phyloP scores from a whole-genome alignment of 2,797 vertebrate species.

The Girardinus metallicus region DNA sequence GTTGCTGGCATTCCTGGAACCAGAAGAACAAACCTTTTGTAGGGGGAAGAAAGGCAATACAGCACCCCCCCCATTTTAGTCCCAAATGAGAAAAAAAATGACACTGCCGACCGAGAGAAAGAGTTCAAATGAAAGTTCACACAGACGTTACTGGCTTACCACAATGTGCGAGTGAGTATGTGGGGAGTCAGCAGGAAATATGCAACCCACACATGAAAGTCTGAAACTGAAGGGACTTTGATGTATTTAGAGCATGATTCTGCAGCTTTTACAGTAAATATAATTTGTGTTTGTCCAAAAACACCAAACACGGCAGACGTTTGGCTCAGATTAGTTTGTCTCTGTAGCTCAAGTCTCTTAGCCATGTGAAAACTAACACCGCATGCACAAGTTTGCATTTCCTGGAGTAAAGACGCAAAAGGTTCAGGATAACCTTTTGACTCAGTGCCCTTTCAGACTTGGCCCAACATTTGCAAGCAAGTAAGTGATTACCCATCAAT shows the following conservation, averaged over 20 bases:
- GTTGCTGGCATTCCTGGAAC: slow-evolving; percentile 22
- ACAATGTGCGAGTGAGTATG: slow-evolving; percentile 4
- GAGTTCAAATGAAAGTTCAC: neutral
- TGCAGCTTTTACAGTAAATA: neutral
- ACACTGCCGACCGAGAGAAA: neutral
- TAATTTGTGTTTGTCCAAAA: slow-evolving; percentile 11
- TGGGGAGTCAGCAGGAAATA: slow-evolving; percentile 39
- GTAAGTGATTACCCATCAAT: slow-evolving; percentile 10
- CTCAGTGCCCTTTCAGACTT: slow-evolving; percentile 3
- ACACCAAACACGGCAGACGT: neutral
- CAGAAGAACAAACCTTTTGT: slow-evolving; percentile 28
- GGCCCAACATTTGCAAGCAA: slow-evolving; percentile 29
- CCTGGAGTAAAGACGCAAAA: slow-evolving; percentile 38
- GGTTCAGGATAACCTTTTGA: slow-evolving; percentile 60
- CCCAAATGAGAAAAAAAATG: slow-evolving; percentile 4
- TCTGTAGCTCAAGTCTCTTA: slow-evolving; percentile 6
- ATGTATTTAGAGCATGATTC: neutral
- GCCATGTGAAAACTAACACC: slow-evolving; percentile 48
- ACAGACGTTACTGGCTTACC: neutral
- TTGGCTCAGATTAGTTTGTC: slow-evolving; percentile 14
- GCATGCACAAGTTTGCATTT: slow-evolving; percentile 52
- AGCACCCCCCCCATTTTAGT: neutral
- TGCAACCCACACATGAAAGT: neutral
- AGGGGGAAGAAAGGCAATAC: slow-evolving; percentile 18
- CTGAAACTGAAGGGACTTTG: neutral